phyloP scores from a whole-genome alignment of 2,797 vertebrate genomes.

The Heterohyrax brucei region DNA sequence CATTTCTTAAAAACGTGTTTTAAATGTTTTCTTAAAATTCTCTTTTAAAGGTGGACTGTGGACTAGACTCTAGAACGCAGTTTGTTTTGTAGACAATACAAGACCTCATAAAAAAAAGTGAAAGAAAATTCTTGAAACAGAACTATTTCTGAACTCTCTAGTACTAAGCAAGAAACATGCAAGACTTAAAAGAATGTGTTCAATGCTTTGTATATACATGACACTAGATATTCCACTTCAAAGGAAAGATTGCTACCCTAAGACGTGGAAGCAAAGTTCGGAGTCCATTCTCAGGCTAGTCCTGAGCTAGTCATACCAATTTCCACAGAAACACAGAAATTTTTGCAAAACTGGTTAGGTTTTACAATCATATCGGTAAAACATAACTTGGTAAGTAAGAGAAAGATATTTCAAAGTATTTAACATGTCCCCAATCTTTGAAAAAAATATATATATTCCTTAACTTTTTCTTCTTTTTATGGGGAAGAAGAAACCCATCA shows the following conservation, averaged over 20 bases:
- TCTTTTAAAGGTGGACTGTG: slow-evolving; percentile 1
- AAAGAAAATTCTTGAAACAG: background rate
- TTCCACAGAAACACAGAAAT: slow-evolving; percentile 59
- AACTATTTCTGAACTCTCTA: slow-evolving; percentile 36
- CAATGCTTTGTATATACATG: slow-evolving; percentile 24
- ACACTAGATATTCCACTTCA: slow-evolving; percentile 23
- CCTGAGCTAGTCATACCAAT: slow-evolving; percentile 27
- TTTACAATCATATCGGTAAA: slow-evolving; percentile 32
- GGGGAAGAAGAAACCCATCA: background rate
- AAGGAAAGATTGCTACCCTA: background rate
- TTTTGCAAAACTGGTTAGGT: slow-evolving; percentile 13
- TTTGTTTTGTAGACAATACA: slow-evolving; percentile 49
- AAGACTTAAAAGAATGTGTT: slow-evolving; percentile 25
- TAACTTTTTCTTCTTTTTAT: background rate
- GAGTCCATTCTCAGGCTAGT: slow-evolving; percentile 35
- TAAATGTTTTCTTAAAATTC: slow-evolving; percentile 37
- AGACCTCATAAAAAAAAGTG: background rate
- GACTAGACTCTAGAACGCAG: background rate
- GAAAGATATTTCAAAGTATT: background rate
- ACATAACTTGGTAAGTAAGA: background rate
- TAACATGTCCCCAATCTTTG: background rate
- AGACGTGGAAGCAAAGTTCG: slow-evolving; percentile 13
- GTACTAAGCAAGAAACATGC: background rate
- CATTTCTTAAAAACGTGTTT: slow-evolving; percentile 5
- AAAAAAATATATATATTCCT: background rate